These are phyloP conservation scores for Simalia tracyae DNA, from an alignment of 2,797 vertebrate genomes.

Conservation along the genomic window DNA sequence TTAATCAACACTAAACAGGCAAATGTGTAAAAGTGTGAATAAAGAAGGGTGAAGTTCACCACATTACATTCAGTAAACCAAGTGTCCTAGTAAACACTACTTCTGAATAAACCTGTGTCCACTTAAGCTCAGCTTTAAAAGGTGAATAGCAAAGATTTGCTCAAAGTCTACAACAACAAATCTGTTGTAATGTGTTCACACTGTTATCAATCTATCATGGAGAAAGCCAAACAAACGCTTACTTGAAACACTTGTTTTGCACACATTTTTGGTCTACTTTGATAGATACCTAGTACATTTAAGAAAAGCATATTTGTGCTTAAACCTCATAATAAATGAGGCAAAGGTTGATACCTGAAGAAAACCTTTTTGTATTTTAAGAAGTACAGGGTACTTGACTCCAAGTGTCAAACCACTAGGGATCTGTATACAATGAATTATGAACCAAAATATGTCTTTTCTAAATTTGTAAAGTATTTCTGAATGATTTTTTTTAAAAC, in stretches of 20 bases:
- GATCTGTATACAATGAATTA: slow-evolving; percentile 53
- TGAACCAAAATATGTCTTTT: slow-evolving; percentile 44
- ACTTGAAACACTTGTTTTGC: slow-evolving; percentile 8
- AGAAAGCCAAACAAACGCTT: slow-evolving; percentile 1
- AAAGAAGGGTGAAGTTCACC: slow-evolving; percentile 42
- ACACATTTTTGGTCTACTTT: slow-evolving; percentile 45
- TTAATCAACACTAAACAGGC: slow-evolving; percentile 66
- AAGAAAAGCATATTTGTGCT: slow-evolving; percentile 43
- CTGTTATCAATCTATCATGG: slow-evolving; percentile 23
- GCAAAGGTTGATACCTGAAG: slow-evolving; percentile 45
- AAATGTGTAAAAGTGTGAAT: slow-evolving; percentile 36
- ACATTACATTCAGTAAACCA: slow-evolving; percentile 56
- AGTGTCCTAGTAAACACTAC: slow-evolving; percentile 37
- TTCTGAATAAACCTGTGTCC: slow-evolving; percentile 45
- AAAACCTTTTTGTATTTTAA: slow-evolving; percentile 41
- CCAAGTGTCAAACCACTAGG: slow-evolving; percentile 46
- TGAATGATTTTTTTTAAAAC: background rate
- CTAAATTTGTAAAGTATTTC: slow-evolving; percentile 7
- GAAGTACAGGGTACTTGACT: slow-evolving; percentile 59
- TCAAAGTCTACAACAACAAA: slow-evolving; percentile 43
- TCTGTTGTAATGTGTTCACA: slow-evolving; percentile 42
- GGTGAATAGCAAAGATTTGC: slow-evolving; percentile 23
- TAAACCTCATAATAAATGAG: slow-evolving; percentile 51
- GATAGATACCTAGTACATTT: slow-evolving; percentile 14
- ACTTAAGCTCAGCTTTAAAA: slow-evolving; percentile 26